Evolutionary conservation across 2,797 vertebrate genomes (phyloP).

Genomic region (Scolopax bukidnonensis): DNA sequence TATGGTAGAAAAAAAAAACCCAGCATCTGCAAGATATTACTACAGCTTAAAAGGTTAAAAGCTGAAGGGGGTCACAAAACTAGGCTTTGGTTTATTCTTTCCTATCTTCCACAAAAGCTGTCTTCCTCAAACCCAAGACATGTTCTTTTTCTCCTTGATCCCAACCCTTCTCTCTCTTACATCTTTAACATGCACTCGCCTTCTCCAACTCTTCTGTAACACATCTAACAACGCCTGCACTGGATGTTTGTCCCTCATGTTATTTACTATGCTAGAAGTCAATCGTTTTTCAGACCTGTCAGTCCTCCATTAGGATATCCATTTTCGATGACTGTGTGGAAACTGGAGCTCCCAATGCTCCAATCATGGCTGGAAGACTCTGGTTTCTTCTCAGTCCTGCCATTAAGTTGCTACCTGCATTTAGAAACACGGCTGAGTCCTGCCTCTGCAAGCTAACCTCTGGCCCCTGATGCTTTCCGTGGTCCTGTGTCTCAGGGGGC

Average conservation of each 20-base stretch:
- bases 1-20: background rate
- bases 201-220: slow-evolving; percentile 60
- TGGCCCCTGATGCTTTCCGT: slow-evolving; percentile 18
- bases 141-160: background rate
- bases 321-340: slow-evolving; percentile 79
- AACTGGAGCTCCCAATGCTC: slow-evolving; percentile 79
- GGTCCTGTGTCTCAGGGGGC: slow-evolving; percentile 55
- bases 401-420: slow-evolving; percentile 86
- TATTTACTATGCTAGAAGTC: background rate
- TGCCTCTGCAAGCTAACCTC: slow-evolving; percentile 68
- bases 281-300: background rate
- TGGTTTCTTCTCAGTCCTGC: slow-evolving; percentile 92
- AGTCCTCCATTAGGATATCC: slow-evolving; percentile 81
- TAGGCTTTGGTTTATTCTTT: slow-evolving; percentile 56
- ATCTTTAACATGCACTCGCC: slow-evolving; percentile 56
- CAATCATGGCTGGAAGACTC: slow-evolving; percentile 91
- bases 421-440: slow-evolving; percentile 86
- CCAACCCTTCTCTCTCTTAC: background rate
- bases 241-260: slow-evolving; percentile 5
- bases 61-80: slow-evolving; percentile 6
- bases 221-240: background rate
- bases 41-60: slow-evolving; percentile 18
- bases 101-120: background rate
- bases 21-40: background rate
- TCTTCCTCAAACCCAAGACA: background rate